Conservation (phyloP, 1,140 invertebrate genomes). For the Popillia japonica region DNA sequence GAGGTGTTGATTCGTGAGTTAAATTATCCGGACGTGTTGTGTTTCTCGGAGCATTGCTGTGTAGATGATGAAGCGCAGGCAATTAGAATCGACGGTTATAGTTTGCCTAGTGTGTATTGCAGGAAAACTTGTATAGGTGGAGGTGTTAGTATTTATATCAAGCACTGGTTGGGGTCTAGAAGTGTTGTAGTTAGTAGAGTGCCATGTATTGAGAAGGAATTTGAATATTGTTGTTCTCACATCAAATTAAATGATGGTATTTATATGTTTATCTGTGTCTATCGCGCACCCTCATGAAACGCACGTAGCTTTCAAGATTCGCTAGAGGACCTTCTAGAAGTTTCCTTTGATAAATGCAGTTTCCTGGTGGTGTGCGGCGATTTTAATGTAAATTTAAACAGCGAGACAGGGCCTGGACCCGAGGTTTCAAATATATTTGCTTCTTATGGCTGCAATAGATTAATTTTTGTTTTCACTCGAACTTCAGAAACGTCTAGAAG, state of each 20-base stretch:
- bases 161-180: not conserved
- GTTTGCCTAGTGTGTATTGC: not conserved
- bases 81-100: not conserved
- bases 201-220: not conserved
- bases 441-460: slow-evolving; percentile 1
- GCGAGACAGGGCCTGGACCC: too few species aligned
- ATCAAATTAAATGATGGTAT: not conserved
- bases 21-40: not conserved
- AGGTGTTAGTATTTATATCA: not conserved
- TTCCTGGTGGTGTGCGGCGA: too few species aligned
- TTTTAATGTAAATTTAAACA: too few species aligned
- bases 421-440: not conserved
- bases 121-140: not conserved
- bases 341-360: too few species aligned
- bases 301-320: not conserved
- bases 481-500: not conserved
- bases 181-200: not conserved
- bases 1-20: too few species aligned
- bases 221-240: not conserved
- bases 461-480: not conserved
- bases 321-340: not conserved
- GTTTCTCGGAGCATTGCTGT: not conserved
- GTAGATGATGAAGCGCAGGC: not conserved
- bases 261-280: not conserved
- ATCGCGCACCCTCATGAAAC: too few species aligned